Evolutionary conservation across 1,140 invertebrate genomes (phyloP), one percentile per base, ranked within the genome.

Genomic region (Varroa destructor): DNA sequence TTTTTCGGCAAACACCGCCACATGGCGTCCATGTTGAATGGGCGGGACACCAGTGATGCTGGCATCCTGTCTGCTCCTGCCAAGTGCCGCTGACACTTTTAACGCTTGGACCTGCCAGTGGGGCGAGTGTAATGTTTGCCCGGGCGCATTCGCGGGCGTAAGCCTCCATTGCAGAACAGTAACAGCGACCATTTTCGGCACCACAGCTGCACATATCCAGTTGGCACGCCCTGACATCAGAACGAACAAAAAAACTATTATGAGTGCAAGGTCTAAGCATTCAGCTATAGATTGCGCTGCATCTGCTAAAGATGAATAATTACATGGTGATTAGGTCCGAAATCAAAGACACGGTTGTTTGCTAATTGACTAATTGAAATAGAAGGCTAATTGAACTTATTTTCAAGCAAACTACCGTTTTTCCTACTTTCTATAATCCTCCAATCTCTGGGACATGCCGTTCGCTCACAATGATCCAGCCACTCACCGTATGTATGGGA

Each of bases 181-280:
- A 89, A 77, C 91, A 94, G 72, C 85, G 82, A 55, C 83, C 81
- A 1, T 84, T 83, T n/a, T 83, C 82, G 1, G 87, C 86, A 51
- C 46, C 46, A 81, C 92, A 95, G 77, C 92, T 89, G 78, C 91
- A 93, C 81, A 93, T 91, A 79, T 95, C 92, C 77, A 89, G 83
- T 72, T 88, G 83, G 79, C 92, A 96, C 0, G 91, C 88, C 73
- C 84, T 86, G 77, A 1, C 77, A 78, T 74, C 74, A 64, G 58
- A 76, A 42, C 73, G 73, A 67, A 64, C 8, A 8, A 51, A 51
- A 51, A 51, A 3, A 51, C 46, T 8, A 3, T 51, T 51, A 5
- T 51, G 3, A 8, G 46, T 51, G 3, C 46, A 51, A 8, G 46
- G 8, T 51, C 46, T 51, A 3, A 8, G 3, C 8, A 51, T 51